Percentiles rank a stretch among this genome's conserved stretches.
These are phyloP conservation scores for Danio jaintianensis DNA, from an alignment of 2,797 vertebrate species.

Conservation along the genomic window DNA sequence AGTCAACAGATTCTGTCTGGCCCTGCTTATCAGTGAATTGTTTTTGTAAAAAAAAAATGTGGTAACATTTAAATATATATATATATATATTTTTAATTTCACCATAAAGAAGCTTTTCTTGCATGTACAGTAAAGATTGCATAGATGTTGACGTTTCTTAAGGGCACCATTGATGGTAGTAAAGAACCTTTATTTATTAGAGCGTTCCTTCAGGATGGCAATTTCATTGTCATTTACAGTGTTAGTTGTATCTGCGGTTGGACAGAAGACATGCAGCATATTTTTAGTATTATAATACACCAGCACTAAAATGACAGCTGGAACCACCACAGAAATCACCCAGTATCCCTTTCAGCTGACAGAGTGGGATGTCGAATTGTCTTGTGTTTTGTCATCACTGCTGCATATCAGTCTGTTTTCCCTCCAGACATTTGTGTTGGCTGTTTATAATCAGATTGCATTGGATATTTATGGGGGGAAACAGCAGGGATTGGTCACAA, in stretches of 20 bases:
- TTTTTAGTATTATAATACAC: conserved; percentile 24
- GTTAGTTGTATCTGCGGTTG: conserved; percentile 1
- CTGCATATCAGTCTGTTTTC: conserved; percentile 25
- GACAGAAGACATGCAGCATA: conserved; percentile 16
- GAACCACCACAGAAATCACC: conserved; percentile 16
- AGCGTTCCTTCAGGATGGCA: not conserved
- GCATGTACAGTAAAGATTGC: too few relatives aligned
- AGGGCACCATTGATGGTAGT: too few relatives aligned
- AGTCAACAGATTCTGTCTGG: too few relatives aligned
- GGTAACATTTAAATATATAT: too few relatives aligned
- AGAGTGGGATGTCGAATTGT: conserved; percentile 13
- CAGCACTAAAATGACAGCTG: conserved; percentile 11
- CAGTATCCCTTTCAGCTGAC: conserved; percentile 15
- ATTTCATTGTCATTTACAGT: conserved; percentile 11
- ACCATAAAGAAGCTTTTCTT: too few relatives aligned
- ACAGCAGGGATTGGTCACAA: not conserved
- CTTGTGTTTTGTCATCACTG: conserved; percentile 12
- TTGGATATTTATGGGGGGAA: not conserved
- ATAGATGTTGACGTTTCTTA: too few relatives aligned
- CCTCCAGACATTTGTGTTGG: not conserved
- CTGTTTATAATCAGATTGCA: conserved; percentile 11
- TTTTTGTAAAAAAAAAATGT: too few relatives aligned
- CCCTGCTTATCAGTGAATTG: too few relatives aligned
- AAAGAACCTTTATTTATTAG: too few relatives aligned
- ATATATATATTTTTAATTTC: too few relatives aligned